These are phyloP conservation scores for Halichoerus grypus DNA, from an alignment of 2,113 vertebrate species.

Conservation along the genomic window DNA sequence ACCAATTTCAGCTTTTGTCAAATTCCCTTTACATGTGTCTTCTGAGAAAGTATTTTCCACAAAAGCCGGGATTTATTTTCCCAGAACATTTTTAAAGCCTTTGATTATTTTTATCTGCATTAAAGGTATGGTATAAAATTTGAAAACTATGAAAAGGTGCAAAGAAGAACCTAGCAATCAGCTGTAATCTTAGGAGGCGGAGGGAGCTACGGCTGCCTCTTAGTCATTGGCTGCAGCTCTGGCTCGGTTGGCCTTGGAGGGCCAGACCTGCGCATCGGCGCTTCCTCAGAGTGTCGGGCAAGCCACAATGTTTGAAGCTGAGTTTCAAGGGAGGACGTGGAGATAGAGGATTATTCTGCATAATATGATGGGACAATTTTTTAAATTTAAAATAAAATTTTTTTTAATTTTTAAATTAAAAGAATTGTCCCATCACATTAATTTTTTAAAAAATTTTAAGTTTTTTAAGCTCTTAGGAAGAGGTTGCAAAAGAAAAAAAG, in stretches of 20 bases:
- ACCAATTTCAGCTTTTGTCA: neutral
- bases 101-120: neutral
- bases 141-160: neutral
- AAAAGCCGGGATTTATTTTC: neutral
- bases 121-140: neutral
- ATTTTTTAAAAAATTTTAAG: neutral
- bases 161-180: neutral
- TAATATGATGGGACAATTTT: neutral
- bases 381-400: neutral
- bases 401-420: neutral
- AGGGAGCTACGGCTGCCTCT: neutral
- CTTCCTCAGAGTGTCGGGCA: neutral
- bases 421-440: neutral
- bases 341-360: neutral
- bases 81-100: neutral
- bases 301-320: neutral
- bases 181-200: neutral
- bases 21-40: neutral
- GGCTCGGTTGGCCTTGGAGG: neutral
- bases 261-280: too few relatives aligned
- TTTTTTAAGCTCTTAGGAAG: neutral
- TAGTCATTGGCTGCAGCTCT: neutral
- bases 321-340: neutral
- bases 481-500: neutral
- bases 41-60: neutral